A percentile compares a stretch with the other conserved stretches of the same genome.
phyloP scores from a whole-genome alignment of 2,113 vertebrate genomes.

The Lophura nycthemera region DNA sequence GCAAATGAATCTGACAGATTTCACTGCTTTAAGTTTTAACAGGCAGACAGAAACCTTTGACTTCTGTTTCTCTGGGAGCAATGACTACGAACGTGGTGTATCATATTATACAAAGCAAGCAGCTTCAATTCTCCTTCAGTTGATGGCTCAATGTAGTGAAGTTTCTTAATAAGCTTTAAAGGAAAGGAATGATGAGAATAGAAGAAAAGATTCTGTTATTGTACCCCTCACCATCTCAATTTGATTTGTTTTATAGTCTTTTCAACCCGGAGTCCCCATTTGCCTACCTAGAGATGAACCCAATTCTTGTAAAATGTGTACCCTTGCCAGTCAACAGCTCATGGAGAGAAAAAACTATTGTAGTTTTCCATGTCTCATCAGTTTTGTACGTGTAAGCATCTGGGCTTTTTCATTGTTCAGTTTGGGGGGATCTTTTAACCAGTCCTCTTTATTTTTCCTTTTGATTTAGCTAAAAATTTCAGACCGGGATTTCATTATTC shows the following conservation, averaged over 20 bases:
- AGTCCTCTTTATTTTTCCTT: not conserved
- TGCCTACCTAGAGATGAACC: not conserved
- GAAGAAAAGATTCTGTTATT: not conserved
- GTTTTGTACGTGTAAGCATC: not conserved
- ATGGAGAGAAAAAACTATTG: not conserved
- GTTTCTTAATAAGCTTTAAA: not conserved
- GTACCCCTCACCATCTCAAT: not conserved
- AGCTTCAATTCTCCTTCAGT: not conserved
- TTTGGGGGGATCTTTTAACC: not conserved
- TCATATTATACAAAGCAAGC: not conserved
- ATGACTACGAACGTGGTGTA: not conserved
- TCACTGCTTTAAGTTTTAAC: conserved; percentile 2
- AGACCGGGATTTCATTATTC: not conserved
- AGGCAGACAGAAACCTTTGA: not conserved
- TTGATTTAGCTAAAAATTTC: not conserved
- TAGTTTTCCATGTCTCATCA: not conserved
- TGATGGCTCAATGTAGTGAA: not conserved
- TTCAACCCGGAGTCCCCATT: not conserved
- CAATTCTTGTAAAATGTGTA: not conserved
- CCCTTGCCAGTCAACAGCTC: not conserved
- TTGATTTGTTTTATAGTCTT: not conserved
- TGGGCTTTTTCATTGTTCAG: not conserved
- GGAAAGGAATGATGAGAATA: not conserved
- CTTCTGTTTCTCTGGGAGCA: not conserved
- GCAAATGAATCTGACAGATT: not conserved